Evolutionary conservation across 2,888 invertebrate genomes (phyloP), one percentile per base, ranked within the genome.

Genomic region (Aricia artaxerxes): DNA sequence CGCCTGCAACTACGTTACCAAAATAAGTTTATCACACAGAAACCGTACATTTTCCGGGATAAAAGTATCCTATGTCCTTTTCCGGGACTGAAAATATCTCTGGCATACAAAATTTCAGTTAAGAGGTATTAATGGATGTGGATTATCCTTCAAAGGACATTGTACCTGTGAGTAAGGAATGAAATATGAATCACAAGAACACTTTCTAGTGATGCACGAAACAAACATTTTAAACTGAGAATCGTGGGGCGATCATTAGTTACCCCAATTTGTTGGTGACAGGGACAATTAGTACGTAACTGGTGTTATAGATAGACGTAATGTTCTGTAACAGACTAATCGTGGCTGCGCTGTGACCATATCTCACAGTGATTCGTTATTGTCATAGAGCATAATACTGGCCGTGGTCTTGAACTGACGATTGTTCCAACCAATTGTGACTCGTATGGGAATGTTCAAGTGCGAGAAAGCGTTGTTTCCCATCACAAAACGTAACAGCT

Each of bases 381-480:
- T 83, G 83, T 84, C 83, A 83, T 80, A 81, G 73, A 78, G 69
- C 79, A 80, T 79, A 81, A 79, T 79, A 81, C 79, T 80, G 86
- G 85, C 87, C 88, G 86, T 87, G 88, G 85, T 86, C 88, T 88
- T 85, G 85, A 86, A 84, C 83, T 85, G 87, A 89, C 88, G 90
- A 91, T 92, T 91, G 92, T 91, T 90, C 88, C 84, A 82, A 81
- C 81, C 87, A 84, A 89, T 89, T 87, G 88, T 61, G 9, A 7
- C 24, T 61, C 80, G 83, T 85, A 84, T 92, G 91, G 87, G 92
- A 92, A 91, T 86, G 85, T 82, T 83, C 84, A 80, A 82, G 86
- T 86, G 84, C 88, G 93, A 88, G 93, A 94, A 94, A 94, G 93
- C 93, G 90, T 86, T 83, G 84, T 86, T 92, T 92, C 92, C 89